Evolutionary conservation across 2,888 invertebrate genomes (phyloP).

Genomic region (Pyrrhosoma nymphula): DNA sequence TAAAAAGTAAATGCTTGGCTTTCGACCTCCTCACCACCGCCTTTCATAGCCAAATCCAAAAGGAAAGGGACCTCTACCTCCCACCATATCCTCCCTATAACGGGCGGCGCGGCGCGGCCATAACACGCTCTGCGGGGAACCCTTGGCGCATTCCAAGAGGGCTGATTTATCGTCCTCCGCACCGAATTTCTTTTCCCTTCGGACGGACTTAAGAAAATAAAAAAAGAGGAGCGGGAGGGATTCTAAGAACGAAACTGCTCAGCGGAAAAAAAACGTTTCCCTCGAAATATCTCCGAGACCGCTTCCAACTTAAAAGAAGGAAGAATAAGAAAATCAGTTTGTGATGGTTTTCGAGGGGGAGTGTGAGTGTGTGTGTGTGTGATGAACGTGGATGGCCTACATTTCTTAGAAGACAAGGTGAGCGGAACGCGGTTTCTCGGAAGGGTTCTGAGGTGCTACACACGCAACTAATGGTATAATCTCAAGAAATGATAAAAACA

Average conservation of each 20-base stretch:
- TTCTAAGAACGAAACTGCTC: constrained; percentile 3
- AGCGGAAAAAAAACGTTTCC: neutral
- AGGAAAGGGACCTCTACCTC: too few relatives aligned
- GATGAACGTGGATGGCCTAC: neutral
- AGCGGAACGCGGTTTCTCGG: neutral
- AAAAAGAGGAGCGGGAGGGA: neutral
- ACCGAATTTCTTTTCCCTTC: constrained; percentile 8
- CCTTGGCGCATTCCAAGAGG: neutral
- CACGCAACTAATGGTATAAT: neutral
- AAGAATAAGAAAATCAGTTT: neutral
- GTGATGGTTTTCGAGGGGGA: neutral
- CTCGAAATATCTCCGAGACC: neutral
- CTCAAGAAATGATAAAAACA: neutral
- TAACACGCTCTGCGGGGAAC: neutral
- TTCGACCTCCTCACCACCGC: neutral
- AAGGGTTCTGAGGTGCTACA: neutral
- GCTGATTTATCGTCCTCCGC: neutral
- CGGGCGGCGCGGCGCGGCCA: too few relatives aligned
- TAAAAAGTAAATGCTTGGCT: neutral
- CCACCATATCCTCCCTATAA: neutral
- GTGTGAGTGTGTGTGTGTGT: neutral
- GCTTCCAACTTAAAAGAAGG: neutral
- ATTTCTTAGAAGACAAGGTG: neutral
- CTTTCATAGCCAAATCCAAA: neutral
- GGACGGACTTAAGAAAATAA: neutral